These are phyloP conservation scores for Strix uralensis DNA, from an alignment of 2,113 vertebrate species.

Conservation along the genomic window DNA sequence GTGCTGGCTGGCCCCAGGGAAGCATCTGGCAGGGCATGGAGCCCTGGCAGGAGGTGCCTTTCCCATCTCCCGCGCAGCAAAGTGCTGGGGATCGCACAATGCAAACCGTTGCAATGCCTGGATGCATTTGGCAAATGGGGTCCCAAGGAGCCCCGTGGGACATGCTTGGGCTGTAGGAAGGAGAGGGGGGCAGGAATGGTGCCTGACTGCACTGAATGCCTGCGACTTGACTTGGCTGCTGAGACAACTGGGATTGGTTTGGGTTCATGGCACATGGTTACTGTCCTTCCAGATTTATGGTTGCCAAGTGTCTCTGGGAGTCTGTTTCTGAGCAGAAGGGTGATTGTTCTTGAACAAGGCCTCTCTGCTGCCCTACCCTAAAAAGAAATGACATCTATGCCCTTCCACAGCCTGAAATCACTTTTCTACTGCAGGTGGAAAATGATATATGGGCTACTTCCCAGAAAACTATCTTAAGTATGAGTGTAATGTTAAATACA, in stretches of 20 bases:
- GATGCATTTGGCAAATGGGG: not conserved
- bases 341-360: not conserved
- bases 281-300: not conserved
- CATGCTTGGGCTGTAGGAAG: not conserved
- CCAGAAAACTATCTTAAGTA: not conserved
- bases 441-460: not conserved
- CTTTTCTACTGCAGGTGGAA: not conserved
- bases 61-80: not conserved
- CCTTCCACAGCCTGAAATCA: not conserved
- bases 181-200: not conserved
- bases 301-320: not conserved
- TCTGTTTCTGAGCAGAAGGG: not conserved
- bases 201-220: not conserved
- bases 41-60: not conserved
- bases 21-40: not conserved
- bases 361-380: not conserved
- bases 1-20: not conserved
- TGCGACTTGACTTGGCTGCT: not conserved
- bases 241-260: not conserved
- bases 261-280: not conserved
- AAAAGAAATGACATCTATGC: not conserved
- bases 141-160: not conserved
- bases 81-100: not conserved
- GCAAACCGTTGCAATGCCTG: not conserved
- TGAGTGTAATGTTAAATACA: not conserved